phyloP scores from a whole-genome alignment of 2,113 vertebrate genomes.

The Rhizomys pruinosus region DNA sequence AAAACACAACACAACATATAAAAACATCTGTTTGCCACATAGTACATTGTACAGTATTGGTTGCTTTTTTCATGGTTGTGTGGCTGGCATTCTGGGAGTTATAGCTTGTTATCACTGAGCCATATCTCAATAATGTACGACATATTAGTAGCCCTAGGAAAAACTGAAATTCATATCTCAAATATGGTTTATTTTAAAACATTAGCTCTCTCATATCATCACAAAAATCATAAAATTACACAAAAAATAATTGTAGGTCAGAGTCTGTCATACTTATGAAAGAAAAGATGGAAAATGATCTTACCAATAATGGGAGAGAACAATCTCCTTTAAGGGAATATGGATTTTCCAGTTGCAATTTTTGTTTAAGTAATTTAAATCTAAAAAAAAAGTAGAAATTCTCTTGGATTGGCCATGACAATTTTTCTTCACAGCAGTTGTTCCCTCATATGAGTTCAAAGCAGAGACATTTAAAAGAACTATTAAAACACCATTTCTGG shows the following conservation, averaged over 20 bases:
- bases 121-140: no score
- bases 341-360: neutral
- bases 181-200: neutral
- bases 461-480: neutral
- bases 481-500: neutral
- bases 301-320: neutral
- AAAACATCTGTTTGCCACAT: neutral
- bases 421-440: neutral
- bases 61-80: neutral
- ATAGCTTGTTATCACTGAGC: accelerated
- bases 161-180: no score
- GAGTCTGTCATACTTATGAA: neutral
- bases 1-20: neutral
- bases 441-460: neutral
- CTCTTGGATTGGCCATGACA: neutral
- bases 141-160: neutral
- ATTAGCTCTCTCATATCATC: neutral
- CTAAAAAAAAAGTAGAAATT: neutral
- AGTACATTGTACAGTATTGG: neutral
- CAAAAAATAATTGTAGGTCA: neutral
- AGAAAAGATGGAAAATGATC: neutral
- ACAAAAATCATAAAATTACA: neutral
- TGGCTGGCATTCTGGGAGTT: no score
- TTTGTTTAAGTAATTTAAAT: neutral
- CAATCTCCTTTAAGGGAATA: neutral